A percentile compares a stretch with the other conserved stretches of the same genome.
phyloP scores from a whole-genome alignment of 2,888 invertebrate species.

The Neoascia interrupta region DNA sequence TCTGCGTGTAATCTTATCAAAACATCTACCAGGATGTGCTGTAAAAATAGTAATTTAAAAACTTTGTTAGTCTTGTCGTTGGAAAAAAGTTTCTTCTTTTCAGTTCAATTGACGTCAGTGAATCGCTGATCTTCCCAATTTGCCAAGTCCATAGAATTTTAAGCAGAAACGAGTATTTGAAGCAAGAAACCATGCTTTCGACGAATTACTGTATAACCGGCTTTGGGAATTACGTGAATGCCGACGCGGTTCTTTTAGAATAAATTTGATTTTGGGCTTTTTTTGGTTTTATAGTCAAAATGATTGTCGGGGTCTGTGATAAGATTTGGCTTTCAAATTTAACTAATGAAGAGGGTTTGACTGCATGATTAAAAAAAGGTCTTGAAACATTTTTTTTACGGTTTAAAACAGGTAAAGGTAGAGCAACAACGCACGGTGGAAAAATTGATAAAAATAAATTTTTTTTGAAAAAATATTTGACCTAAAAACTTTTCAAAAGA shows the following conservation, averaged over 20 bases:
- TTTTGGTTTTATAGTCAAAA: too few species aligned
- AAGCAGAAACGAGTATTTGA: constrained; percentile 37
- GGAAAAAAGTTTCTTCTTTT: too few species aligned
- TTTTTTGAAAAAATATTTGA: too few species aligned
- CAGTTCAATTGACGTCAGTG: constrained; percentile 34
- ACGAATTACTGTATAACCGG: constrained; percentile 22
- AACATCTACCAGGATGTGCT: constrained; percentile 79
- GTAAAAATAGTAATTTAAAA: constrained; percentile 54
- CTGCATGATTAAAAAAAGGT: too few species aligned
- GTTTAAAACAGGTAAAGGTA: too few species aligned
- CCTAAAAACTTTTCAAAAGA: too few species aligned
- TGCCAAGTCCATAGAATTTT: constrained; percentile 7
- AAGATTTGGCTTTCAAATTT: not conserved
- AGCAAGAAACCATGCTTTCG: constrained; percentile 32
- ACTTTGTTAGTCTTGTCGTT: too few species aligned
- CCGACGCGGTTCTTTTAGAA: constrained; percentile 16
- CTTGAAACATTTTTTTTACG: too few species aligned
- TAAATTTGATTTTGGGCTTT: constrained; percentile 9
- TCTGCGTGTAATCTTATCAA: constrained; percentile 77
- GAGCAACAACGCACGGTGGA: too few species aligned
- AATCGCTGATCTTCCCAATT: constrained; percentile 16
- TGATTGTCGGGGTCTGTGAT: too few species aligned
- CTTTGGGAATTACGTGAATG: constrained; percentile 25
- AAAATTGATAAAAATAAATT: too few species aligned
- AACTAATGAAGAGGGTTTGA: not conserved